phyloP scores from a whole-genome alignment of 2,797 vertebrate genomes.

The Xenops minutus region DNA sequence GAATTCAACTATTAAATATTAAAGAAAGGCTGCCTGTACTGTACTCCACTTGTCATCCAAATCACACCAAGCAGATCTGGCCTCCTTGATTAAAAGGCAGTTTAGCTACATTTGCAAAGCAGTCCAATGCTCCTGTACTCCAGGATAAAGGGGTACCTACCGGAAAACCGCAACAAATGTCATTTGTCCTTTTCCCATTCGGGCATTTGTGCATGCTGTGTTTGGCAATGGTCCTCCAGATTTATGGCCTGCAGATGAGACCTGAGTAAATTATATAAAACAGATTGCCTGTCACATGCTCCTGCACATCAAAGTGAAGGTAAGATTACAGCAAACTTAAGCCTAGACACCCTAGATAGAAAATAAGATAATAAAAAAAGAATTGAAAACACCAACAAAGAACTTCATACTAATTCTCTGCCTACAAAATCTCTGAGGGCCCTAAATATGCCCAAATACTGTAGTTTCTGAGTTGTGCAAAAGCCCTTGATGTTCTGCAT shows the following conservation, averaged over 20 bases:
- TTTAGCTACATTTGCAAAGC: background rate
- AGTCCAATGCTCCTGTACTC: background rate
- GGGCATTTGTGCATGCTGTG: background rate
- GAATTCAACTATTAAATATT: background rate
- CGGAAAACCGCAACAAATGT: background rate
- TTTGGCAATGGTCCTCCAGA: background rate
- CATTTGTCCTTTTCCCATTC: background rate
- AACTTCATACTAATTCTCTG: background rate
- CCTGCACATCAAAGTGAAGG: background rate
- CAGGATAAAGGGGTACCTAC: background rate
- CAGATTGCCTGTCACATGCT: background rate
- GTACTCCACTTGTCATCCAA: background rate
- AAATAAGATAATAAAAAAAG: background rate
- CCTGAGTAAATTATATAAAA: background rate
- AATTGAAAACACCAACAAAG: background rate
- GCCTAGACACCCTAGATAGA: background rate
- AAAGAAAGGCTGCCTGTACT: background rate
- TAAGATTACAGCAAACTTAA: background rate
- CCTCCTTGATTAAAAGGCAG: background rate
- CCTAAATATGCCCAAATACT: background rate
- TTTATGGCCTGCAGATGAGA: background rate
- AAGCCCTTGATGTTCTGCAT: background rate
- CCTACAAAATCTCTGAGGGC: background rate
- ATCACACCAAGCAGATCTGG: background rate
- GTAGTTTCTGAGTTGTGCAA: background rate